Evolutionary conservation across 2,888 invertebrate species (phyloP).

Genomic region (Tachina fera): DNA sequence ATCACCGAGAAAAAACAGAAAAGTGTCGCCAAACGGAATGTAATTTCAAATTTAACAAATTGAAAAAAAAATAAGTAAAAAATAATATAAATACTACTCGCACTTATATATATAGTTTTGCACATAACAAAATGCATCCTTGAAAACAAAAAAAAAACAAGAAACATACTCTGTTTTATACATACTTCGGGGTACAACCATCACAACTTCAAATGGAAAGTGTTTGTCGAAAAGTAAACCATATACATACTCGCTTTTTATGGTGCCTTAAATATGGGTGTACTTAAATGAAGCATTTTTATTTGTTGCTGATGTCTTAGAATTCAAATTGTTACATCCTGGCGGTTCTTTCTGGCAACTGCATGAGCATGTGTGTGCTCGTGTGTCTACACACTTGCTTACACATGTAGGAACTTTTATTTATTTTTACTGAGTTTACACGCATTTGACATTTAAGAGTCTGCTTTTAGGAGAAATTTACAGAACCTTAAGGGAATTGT

Average conservation of each 20-base stretch:
- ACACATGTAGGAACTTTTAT: constrained; percentile 48
- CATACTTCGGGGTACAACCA: neutral
- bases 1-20: constrained; percentile 56
- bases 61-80: constrained; percentile 75
- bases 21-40: constrained; percentile 73
- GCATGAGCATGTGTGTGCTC: neutral
- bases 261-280: constrained; percentile 32
- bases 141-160: constrained; percentile 26
- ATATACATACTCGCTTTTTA: neutral
- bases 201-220: constrained; percentile 7
- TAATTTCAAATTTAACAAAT: constrained; percentile 81
- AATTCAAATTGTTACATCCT: constrained; percentile 55
- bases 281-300: constrained; percentile 66
- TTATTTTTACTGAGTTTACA: constrained; percentile 29
- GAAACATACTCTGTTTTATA: constrained; percentile 13
- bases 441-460: constrained; percentile 50
- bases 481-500: constrained; percentile 17
- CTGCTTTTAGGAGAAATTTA: constrained; percentile 35
- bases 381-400: neutral
- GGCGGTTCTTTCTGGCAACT: constrained; percentile 13
- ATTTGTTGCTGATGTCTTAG: constrained; percentile 62
- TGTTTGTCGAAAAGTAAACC: constrained; percentile 12
- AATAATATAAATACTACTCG: neutral
- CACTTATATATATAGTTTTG: neutral
- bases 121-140: constrained; percentile 65